These are phyloP conservation scores for Acropternis orthonyx DNA, from an alignment of 2,797 vertebrate genomes.

Conservation along the genomic window DNA sequence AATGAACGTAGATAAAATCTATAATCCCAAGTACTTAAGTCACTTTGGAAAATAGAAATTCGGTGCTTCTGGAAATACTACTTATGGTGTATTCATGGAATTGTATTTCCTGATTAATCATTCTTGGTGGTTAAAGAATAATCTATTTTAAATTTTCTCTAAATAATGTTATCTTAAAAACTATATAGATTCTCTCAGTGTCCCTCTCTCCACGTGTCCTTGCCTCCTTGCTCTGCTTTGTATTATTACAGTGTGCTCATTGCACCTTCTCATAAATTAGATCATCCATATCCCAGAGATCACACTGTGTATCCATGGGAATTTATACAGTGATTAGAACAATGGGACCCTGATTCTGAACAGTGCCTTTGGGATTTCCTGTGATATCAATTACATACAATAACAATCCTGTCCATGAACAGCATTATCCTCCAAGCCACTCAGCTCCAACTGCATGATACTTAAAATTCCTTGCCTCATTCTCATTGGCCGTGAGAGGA, in stretches of 20 bases:
- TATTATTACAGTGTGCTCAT: neutral
- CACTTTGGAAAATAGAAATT: neutral
- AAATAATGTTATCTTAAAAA: neutral
- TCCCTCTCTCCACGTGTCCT: slow-evolving; percentile 8
- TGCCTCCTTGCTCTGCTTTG: slow-evolving; percentile 25
- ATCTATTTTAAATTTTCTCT: neutral
- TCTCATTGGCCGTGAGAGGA: slow-evolving; percentile 13
- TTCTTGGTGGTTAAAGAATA: neutral
- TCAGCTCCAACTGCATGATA: slow-evolving; percentile 25
- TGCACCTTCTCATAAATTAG: slow-evolving; percentile 34
- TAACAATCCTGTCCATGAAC: neutral
- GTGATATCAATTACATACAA: slow-evolving; percentile 40
- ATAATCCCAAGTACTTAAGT: neutral
- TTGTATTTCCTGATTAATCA: slow-evolving; percentile 13
- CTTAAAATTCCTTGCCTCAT: slow-evolving; percentile 52
- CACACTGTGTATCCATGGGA: neutral
- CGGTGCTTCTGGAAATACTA: neutral
- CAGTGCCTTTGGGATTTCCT: slow-evolving; percentile 23
- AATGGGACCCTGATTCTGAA: slow-evolving; percentile 55
- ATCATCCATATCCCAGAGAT: slow-evolving; percentile 33
- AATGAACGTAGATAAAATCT: neutral
- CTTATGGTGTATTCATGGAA: neutral
- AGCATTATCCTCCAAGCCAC: neutral
- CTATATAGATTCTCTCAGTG: neutral
- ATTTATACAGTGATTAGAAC: slow-evolving; percentile 58